Percentiles rank a stretch among this genome's conserved stretches.
phyloP scores from a whole-genome alignment of 1,140 invertebrate genomes.

The Ridgeia piscesae region DNA sequence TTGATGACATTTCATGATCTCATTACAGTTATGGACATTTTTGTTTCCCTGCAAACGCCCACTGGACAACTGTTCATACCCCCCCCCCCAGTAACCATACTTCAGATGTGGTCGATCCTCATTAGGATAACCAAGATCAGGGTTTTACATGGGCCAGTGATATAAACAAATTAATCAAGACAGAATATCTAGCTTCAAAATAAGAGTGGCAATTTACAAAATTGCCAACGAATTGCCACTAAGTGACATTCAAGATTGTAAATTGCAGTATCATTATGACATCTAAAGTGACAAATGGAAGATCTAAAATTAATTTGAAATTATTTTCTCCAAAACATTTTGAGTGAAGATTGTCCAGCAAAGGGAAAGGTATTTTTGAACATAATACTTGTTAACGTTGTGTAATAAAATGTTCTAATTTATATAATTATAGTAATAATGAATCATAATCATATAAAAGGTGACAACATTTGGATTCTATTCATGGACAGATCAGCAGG shows the following conservation, averaged over 20 bases:
- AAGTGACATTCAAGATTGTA: background rate
- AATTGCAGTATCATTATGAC: background rate
- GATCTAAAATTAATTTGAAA: no score
- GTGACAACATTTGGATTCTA: background rate
- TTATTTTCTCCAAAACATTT: no score
- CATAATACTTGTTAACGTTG: no score
- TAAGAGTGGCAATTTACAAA: background rate
- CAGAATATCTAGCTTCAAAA: background rate
- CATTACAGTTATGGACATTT: no score
- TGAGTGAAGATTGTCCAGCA: no score
- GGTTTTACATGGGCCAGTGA: background rate
- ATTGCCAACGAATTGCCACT: background rate
- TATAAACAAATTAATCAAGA: background rate
- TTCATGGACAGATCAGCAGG: background rate
- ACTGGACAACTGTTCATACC: no score
- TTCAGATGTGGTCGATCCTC: background rate
- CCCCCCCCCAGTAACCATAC: background rate
- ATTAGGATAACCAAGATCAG: background rate
- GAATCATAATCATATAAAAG: background rate
- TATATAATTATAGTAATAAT: background rate
- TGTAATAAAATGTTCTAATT: background rate
- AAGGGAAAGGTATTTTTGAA: no score
- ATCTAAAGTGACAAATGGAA: background rate
- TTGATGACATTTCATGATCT: no score
- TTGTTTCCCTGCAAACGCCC: no score